These are phyloP conservation scores for Cynocephalus volans DNA, from an alignment of 2,113 vertebrate genomes.

Conservation along the genomic window DNA sequence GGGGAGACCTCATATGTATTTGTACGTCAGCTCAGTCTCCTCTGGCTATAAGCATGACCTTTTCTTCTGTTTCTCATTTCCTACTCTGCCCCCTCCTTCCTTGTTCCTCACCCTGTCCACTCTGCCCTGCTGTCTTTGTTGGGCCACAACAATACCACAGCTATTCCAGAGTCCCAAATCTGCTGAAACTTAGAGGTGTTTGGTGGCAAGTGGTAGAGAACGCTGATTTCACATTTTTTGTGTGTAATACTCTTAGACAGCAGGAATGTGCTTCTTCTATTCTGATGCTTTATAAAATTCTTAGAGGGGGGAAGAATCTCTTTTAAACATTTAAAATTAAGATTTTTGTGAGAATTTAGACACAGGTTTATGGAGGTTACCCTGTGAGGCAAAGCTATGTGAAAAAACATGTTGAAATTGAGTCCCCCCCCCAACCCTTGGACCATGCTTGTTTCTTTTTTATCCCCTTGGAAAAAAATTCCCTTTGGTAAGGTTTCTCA, in stretches of 20 bases:
- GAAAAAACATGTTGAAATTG: background rate
- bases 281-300: background rate
- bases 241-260: background rate
- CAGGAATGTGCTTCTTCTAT: background rate
- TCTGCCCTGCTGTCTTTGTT: background rate
- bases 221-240: background rate
- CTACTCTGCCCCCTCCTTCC: background rate
- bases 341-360: background rate
- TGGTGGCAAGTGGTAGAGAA: background rate
- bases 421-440: background rate
- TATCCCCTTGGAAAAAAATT: background rate
- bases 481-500: background rate
- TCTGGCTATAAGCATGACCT: background rate
- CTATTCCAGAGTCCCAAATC: background rate
- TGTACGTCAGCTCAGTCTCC: background rate
- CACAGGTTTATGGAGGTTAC: background rate
- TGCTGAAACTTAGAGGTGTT: background rate
- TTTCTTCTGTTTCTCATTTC: background rate
- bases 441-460: background rate
- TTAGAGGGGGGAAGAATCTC: background rate
- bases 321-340: background rate
- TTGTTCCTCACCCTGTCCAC: background rate
- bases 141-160: background rate
- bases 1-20: rapidly evolving
- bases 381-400: background rate